Evolutionary conservation across 2,797 vertebrate species (phyloP).

Genomic region (Gymnocypris eckloni): DNA sequence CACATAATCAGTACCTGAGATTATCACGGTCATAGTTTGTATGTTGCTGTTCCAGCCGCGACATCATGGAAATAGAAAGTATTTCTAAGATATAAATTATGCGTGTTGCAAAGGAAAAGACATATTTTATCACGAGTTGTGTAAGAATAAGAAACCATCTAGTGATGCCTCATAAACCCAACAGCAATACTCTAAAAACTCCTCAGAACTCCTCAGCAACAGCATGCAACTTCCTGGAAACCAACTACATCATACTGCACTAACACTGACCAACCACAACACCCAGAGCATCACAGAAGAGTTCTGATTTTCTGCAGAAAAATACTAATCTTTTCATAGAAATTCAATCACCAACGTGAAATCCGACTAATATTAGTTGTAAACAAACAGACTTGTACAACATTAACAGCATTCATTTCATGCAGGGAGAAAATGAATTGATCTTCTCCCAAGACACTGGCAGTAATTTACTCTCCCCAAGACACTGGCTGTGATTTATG

Average conservation of each 20-base stretch:
- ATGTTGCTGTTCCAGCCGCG: too few species aligned
- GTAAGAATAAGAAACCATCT: not conserved
- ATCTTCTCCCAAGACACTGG: conserved; percentile 37
- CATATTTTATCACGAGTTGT: too few species aligned
- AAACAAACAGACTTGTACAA: conserved; percentile 6
- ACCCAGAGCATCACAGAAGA: not conserved
- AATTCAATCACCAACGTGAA: not conserved
- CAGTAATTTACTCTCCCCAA: conserved; percentile 29
- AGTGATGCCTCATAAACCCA: too few species aligned
- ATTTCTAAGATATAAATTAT: not conserved
- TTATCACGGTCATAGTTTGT: too few species aligned
- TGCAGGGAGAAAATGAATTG: conserved; percentile 45
- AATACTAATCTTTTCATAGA: not conserved
- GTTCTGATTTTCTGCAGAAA: not conserved
- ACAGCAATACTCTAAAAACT: not conserved
- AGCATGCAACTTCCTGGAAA: not conserved
- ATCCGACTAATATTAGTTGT: not conserved
- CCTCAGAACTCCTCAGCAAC: not conserved
- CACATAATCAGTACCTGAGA: too few species aligned
- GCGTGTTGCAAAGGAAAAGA: too few species aligned
- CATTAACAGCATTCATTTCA: conserved; percentile 25
- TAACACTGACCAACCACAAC: not conserved
- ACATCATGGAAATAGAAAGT: not conserved
- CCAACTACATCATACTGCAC: not conserved
- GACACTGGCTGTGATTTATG: conserved; percentile 61